Percentiles rank a stretch among this genome's conserved stretches.
Conservation (phyloP, 2,113 vertebrate species). For the Archilochus colubris region DNA sequence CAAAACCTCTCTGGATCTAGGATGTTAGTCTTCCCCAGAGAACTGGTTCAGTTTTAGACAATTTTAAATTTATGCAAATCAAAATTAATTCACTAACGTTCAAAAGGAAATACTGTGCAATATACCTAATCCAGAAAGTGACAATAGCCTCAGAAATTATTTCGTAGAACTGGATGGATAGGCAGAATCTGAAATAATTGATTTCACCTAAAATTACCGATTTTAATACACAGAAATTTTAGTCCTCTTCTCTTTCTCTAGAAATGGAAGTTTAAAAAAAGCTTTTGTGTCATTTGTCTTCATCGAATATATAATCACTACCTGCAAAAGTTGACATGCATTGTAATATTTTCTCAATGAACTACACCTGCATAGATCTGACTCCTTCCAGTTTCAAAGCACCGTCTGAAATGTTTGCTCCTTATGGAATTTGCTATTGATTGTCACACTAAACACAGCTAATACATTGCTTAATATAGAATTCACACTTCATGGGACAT, state of each 20-base stretch:
- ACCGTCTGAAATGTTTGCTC: neutral
- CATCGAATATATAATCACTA: neutral
- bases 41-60: neutral
- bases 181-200: neutral
- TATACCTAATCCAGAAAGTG: neutral
- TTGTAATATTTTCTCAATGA: conserved; percentile 4
- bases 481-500: conserved; percentile 37
- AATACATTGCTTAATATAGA: conserved; percentile 37
- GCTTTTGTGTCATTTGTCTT: neutral
- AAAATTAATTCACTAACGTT: neutral
- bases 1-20: neutral
- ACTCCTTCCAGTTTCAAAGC: neutral
- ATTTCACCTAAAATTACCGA: neutral
- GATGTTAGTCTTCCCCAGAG: neutral
- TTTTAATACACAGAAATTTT: neutral
- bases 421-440: conserved; percentile 14
- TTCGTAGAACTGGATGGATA: neutral
- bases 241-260: neutral
- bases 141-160: neutral
- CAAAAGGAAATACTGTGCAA: neutral
- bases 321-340: neutral
- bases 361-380: neutral
- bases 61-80: conserved; percentile 8
- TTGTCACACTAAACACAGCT: conserved; percentile 35
- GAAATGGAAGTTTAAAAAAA: neutral